These are phyloP conservation scores for Philhelius pedissequus DNA, from an alignment of 2,888 invertebrate species.

Conservation along the genomic window DNA sequence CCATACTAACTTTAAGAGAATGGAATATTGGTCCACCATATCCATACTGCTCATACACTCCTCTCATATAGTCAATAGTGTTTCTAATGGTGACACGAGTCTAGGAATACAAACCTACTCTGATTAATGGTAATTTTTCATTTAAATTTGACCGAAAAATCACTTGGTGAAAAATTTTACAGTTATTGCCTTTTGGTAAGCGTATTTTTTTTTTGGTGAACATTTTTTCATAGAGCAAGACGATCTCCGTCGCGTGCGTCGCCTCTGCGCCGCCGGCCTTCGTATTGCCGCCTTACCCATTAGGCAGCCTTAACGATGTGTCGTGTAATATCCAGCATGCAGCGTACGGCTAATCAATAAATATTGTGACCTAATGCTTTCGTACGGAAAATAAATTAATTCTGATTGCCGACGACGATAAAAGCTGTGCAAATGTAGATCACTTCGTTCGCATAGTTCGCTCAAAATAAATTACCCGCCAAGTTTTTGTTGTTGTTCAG, in stretches of 20 bases:
- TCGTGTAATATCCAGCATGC: not conserved
- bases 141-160: not conserved
- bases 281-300: not conserved
- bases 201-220: not conserved
- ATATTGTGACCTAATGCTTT: slow-evolving; percentile 54
- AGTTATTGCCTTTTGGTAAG: not conserved
- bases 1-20: not conserved
- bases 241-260: too few species aligned
- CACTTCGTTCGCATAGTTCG: not conserved
- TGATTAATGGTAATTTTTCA: not conserved
- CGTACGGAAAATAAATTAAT: slow-evolving; percentile 37
- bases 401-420: slow-evolving; percentile 43
- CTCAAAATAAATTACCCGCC: slow-evolving; percentile 19
- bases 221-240: not conserved
- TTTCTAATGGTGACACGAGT: slow-evolving; percentile 5
- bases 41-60: not conserved
- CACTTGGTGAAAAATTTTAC: not conserved
- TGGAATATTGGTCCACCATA: not conserved
- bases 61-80: not conserved
- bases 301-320: not conserved
- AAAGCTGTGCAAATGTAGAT: not conserved
- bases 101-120: not conserved
- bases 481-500: not conserved
- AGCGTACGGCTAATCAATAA: slow-evolving; percentile 44
- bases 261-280: too few species aligned